Evolutionary conservation across 2,888 invertebrate genomes (phyloP), one percentile per base, ranked within the genome.

Genomic region (Chironomus riparius): DNA sequence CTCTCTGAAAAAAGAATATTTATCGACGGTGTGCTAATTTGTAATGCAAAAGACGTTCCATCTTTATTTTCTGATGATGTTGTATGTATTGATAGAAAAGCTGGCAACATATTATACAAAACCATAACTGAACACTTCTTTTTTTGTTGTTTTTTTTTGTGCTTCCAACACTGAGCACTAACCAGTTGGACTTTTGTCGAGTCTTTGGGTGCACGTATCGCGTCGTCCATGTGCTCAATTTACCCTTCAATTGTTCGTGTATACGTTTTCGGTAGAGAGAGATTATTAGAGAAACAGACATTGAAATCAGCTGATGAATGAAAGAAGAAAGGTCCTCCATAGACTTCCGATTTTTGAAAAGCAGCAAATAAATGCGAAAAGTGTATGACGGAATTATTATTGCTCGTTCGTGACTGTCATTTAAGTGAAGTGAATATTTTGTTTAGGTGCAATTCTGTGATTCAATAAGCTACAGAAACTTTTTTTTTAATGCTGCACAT

Each of bases 111-210:
- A 22, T 12, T 18, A 15, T 18, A 47, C 65, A 65, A 18, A n/a
- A 47, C 69, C 47, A 47, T 47, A 47, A 47, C 47, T 69, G 47
- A 65, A 65, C 65, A 21, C 38, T 38, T 38, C 28, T 28, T 38
- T 38, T 38, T 7, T 38, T 38, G 38, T 38, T 38, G 38, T 38
- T 38, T 38, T 38, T 7, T 38, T 28, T 1, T 28, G 3, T 28
- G 22, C 22, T 10, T 38, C 38, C 38, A 38, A 38, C 38, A 38
- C 10, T 38, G 10, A 38, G 28, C 56, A 38, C 76, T 76, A 69
- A 62, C 76, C 76, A 76, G 76, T 76, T 76, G 69, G 76, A 76
- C 76, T 76, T 24, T 50, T 69, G 76, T 56, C 76, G 76, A 50
- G 69, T 50, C 62, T 47, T 65, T 24, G 65, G 65, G 6, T 62